These are phyloP conservation scores for Helogale parvula DNA, from an alignment of 2,113 vertebrate genomes.

Conservation along the genomic window DNA sequence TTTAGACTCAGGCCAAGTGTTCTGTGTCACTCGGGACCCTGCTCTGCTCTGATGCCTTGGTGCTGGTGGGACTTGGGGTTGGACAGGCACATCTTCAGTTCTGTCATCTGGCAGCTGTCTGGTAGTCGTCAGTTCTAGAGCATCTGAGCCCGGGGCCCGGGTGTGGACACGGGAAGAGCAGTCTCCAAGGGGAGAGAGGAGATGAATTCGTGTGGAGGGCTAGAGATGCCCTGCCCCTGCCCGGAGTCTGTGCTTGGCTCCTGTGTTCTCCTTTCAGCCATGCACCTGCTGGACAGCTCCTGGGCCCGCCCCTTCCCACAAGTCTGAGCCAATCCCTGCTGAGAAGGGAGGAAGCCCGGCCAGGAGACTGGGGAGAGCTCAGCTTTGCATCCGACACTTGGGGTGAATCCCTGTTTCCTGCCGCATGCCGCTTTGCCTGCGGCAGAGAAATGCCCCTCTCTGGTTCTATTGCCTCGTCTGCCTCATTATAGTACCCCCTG, in stretches of 20 bases:
- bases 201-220: background rate
- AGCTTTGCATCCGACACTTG: too few relatives aligned
- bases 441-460: background rate
- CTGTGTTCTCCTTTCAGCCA: background rate
- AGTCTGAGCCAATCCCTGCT: background rate
- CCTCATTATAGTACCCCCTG: background rate
- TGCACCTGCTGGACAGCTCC: background rate
- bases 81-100: background rate
- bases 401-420: background rate
- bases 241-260: background rate
- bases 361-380: fast-evolving
- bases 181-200: background rate
- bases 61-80: background rate
- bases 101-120: background rate
- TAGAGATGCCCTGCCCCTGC: fast-evolving
- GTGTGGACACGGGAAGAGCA: background rate
- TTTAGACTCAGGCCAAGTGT: background rate
- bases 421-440: background rate
- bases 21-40: background rate
- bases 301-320: fast-evolving
- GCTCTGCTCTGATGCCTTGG: background rate
- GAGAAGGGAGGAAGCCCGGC: background rate
- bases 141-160: fast-evolving
- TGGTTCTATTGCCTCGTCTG: background rate
- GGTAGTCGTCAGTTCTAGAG: background rate